Evolutionary conservation across 1,140 invertebrate species (phyloP).

Genomic region (Ectropis grisescens): DNA sequence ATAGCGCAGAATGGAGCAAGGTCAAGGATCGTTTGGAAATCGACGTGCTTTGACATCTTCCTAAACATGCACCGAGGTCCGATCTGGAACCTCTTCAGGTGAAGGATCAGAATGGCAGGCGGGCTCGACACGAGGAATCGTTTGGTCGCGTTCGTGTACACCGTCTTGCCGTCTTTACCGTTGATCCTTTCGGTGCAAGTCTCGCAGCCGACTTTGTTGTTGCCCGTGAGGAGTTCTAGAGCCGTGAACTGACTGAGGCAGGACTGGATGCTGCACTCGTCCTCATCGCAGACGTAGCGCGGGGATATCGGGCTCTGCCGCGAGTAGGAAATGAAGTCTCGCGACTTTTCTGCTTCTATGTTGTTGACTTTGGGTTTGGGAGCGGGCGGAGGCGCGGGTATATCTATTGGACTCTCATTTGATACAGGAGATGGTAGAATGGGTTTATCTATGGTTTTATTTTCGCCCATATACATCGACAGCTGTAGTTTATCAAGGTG

Average conservation of each 20-base stretch:
- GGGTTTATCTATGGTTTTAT: constrained; percentile 19
- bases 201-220: constrained; percentile 94
- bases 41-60: constrained; percentile 90
- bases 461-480: constrained; percentile 35
- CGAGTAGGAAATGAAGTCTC: constrained; percentile 30
- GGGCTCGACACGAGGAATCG: constrained; percentile 92
- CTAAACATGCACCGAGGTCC: constrained; percentile 71
- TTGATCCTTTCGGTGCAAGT: constrained; percentile 84
- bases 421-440: constrained; percentile 20
- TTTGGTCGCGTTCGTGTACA: constrained; percentile 92
- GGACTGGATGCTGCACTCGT: constrained; percentile 87
- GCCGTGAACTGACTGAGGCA: constrained; percentile 94
- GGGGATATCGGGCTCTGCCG: constrained; percentile 68
- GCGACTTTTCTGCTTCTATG: constrained; percentile 25
- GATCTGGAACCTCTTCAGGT: constrained; percentile 90
- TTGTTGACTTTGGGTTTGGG: constrained; percentile 28
- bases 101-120: constrained; percentile 93
- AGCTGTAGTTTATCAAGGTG: constrained; percentile 36
- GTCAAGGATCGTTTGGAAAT: constrained; percentile 89
- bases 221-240: constrained; percentile 88
- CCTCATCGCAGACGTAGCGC: constrained; percentile 79
- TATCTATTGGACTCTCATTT: constrained; percentile 11
- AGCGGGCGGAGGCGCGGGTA: constrained; percentile 14
- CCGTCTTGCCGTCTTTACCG: constrained; percentile 77
- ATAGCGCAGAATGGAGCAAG: constrained; percentile 90